Percentiles rank a stretch among this genome's conserved stretches.
Evolutionary conservation across 2,113 vertebrate species (phyloP).

Genomic region (Zosterops pallidus): DNA sequence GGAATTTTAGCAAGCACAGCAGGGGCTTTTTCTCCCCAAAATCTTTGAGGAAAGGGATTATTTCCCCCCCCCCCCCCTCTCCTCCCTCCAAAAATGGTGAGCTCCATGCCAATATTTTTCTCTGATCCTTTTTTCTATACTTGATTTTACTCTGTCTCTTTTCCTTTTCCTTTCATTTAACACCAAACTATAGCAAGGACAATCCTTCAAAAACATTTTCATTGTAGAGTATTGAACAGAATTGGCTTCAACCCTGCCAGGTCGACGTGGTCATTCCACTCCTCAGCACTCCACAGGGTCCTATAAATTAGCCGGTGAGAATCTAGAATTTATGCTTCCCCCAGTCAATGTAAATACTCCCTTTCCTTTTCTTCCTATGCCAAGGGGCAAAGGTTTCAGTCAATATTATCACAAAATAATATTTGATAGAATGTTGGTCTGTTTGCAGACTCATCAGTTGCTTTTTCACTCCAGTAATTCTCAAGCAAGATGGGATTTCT

Average conservation of each 20-base stretch:
- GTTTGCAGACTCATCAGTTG: neutral
- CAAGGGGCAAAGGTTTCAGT: neutral
- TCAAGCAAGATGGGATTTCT: neutral
- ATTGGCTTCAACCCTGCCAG: neutral
- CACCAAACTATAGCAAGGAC: conserved; percentile 25
- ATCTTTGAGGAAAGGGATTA: conserved; percentile 55
- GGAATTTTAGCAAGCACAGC: conserved; percentile 52
- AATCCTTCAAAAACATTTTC: conserved; percentile 49
- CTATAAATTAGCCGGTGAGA: neutral
- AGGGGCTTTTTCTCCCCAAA: conserved; percentile 6
- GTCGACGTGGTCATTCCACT: neutral
- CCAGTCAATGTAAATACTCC: neutral
- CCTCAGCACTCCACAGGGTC: neutral
- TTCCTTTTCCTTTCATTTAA: conserved; percentile 24
- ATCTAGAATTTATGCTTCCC: neutral
- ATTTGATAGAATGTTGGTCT: neutral
- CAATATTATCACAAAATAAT: conserved; percentile 2
- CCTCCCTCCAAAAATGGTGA: neutral
- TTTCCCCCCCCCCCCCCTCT: neutral
- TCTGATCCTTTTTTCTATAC: conserved; percentile 15
- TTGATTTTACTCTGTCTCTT: neutral
- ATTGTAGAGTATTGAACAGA: neutral
- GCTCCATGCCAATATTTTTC: neutral
- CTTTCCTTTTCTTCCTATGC: neutral
- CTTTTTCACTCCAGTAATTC: neutral